Conservation (phyloP, 2,797 vertebrate species). For the Ara ararauna region DNA sequence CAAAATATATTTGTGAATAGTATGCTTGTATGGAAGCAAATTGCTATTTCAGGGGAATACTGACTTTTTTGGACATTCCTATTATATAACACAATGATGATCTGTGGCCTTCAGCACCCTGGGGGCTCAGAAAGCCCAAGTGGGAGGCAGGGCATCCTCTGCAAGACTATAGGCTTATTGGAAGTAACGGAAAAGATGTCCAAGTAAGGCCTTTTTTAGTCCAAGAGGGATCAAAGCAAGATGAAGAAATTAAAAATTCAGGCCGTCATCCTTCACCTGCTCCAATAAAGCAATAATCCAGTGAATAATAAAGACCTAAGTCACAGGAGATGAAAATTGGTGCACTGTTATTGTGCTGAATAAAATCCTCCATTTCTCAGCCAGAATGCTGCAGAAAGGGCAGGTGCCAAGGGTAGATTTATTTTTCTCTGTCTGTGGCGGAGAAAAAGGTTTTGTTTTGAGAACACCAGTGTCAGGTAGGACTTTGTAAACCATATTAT, state of each 20-base stretch:
- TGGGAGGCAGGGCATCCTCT: background rate
- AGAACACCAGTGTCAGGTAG: background rate
- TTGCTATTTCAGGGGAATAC: background rate
- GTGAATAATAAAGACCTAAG: background rate
- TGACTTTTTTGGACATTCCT: rapidly evolving
- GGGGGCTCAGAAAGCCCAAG: background rate
- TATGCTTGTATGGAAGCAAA: background rate
- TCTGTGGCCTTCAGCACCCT: background rate
- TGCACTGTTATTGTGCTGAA: background rate
- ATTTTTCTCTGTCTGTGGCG: background rate
- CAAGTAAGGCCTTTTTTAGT: background rate
- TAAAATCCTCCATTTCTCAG: constrained; percentile 4
- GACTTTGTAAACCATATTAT: background rate
- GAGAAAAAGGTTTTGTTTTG: background rate
- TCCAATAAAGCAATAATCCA: background rate
- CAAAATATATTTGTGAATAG: background rate
- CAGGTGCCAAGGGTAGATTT: background rate
- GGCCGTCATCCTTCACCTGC: background rate
- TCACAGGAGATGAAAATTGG: background rate
- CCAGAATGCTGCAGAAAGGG: background rate
- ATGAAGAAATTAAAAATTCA: constrained; percentile 6
- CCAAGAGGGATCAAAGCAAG: background rate
- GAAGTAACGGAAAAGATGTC: background rate
- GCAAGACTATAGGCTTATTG: background rate
- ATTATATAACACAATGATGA: background rate